Percentiles rank a stretch among this genome's conserved stretches.
phyloP scores from a whole-genome alignment of 2,797 vertebrate genomes.

The Pangasius djambal region DNA sequence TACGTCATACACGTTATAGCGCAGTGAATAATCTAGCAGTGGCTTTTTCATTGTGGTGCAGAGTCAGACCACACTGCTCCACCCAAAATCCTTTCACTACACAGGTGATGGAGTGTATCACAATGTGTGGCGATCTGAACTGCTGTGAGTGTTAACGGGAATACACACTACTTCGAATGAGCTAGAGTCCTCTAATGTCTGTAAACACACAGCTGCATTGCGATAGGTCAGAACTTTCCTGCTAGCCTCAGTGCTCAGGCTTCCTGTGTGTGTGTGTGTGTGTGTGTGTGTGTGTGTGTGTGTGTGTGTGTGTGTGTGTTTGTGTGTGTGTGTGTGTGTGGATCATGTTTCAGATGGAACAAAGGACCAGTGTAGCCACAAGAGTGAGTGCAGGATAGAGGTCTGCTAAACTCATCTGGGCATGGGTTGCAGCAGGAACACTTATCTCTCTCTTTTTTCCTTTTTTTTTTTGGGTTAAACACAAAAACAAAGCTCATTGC shows the following conservation, averaged over 20 bases:
- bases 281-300: slow-evolving; percentile 69
- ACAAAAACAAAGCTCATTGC: background rate
- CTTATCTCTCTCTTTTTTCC: background rate
- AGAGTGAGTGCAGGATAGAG: slow-evolving; percentile 83
- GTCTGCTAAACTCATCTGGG: slow-evolving; percentile 87
- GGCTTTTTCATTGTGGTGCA: background rate
- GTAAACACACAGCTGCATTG: slow-evolving; percentile 64
- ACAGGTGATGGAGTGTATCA: background rate
- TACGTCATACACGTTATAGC: background rate
- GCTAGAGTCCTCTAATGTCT: slow-evolving; percentile 66
- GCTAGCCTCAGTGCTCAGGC: slow-evolving; percentile 37
- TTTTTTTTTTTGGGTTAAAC: background rate
- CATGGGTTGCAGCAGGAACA: slow-evolving; percentile 9
- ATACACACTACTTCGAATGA: slow-evolving; percentile 64
- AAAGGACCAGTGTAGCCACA: slow-evolving; percentile 82
- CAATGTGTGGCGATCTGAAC: background rate
- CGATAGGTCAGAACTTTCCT: slow-evolving; percentile 48
- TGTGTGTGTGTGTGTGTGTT: slow-evolving; percentile 29
- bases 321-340: slow-evolving; percentile 64
- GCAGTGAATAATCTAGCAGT: background rate
- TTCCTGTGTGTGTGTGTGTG: slow-evolving; percentile 31
- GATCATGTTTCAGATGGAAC: slow-evolving; percentile 88
- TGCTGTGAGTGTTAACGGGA: slow-evolving; percentile 46
- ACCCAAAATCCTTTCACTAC: background rate
- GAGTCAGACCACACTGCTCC: background rate